Conservation (phyloP, 1,140 invertebrate species). For the Pararge aegeria region DNA sequence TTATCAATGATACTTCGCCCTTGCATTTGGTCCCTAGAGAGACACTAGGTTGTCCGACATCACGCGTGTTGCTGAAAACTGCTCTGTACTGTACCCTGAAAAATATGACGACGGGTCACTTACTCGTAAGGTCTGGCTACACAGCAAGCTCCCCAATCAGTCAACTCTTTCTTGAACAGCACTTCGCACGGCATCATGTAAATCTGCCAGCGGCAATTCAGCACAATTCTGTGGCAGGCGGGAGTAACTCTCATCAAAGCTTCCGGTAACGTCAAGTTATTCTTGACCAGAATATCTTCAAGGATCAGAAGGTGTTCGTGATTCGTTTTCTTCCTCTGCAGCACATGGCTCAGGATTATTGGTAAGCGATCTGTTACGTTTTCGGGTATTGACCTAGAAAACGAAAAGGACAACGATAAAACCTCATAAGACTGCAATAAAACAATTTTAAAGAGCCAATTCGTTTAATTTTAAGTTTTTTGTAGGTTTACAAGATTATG, state of each 20-base stretch:
- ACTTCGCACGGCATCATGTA: slow-evolving; percentile 36
- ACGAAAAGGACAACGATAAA: neutral
- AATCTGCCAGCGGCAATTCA: slow-evolving; percentile 48
- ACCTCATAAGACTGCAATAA: no score
- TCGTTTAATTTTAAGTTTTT: no score
- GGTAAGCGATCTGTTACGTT: slow-evolving; percentile 31
- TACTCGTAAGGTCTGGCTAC: slow-evolving; percentile 45
- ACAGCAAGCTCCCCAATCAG: slow-evolving; percentile 56
- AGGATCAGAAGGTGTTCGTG: slow-evolving; percentile 37
- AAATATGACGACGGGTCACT: no score
- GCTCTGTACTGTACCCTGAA: no score
- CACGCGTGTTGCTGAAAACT: no score
- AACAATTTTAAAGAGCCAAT: no score
- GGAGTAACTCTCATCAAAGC: slow-evolving; percentile 43
- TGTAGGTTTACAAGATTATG: no score
- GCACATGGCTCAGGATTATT: slow-evolving; percentile 32
- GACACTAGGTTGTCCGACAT: no score
- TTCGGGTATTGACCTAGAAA: slow-evolving; percentile 31
- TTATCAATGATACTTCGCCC: no score
- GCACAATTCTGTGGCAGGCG: slow-evolving; percentile 36
- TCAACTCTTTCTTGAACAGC: slow-evolving; percentile 48
- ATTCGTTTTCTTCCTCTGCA: slow-evolving; percentile 34
- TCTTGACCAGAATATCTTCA: slow-evolving; percentile 33
- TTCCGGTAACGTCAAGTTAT: slow-evolving; percentile 40
- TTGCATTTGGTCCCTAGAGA: no score